Evolutionary conservation across 1,140 invertebrate species (phyloP), one percentile per base, ranked within the genome.

Genomic region (Philopotamus ludificatus): DNA sequence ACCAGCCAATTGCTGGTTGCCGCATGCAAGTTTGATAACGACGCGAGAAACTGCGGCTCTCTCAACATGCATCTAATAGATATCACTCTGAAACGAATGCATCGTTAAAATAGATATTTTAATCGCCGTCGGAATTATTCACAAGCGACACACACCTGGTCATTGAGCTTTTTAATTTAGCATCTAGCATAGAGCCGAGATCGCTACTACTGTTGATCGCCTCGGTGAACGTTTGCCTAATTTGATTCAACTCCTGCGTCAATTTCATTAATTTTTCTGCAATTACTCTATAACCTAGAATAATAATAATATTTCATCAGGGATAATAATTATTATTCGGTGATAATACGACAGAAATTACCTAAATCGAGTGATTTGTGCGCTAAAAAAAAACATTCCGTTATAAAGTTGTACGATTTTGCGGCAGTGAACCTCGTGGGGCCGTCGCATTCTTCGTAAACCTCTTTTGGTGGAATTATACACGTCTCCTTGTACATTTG

Each of bases 381-480:
- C 2, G 92, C 89, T 78, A 95, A 82, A 75, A 89, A 96, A 77
- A 97, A 97, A 72, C 91, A 90, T 74, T 96, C 92, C 0, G 92
- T 95, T 1, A 94, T 86, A 77, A 97, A 97, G 74, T 87, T 92
- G 72, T 86, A 92, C 10, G 78, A 80, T n/a, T n/a, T n/a, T 0
- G 86, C 81, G 3, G 87, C 83, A 0, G 80, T 78, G 3, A 83
- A 81, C 49, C 82, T 72, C 3, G 71, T 74, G 1, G 74, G 25
- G 0, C 75, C 70, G 25, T 74, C 73, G 49, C 70, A 22, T 3
- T 81, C 79, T 55, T 83, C 78, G 50, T 84, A 81, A 26, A 81
- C 80, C 65, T 87, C 84, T 26, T 82, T 80, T 3, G 78, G 73
- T 26, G 92, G 89, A 67, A 94, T 77, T 22, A 95, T 79, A 74